Percentiles rank a stretch among this genome's conserved stretches.
These are phyloP conservation scores for Ranitomeya imitator DNA, from an alignment of 2,113 vertebrate species.

Conservation along the genomic window DNA sequence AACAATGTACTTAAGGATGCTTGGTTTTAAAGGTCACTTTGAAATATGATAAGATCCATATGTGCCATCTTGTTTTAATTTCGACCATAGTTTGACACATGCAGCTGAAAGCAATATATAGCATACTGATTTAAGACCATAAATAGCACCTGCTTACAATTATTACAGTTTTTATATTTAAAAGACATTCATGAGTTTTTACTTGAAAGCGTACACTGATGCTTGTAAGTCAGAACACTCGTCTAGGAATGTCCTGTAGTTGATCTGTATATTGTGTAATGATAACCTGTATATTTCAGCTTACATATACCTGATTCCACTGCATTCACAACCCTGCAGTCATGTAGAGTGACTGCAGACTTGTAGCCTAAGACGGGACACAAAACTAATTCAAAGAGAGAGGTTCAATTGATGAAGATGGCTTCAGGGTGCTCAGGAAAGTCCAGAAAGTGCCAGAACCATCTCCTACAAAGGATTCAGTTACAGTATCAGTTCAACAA, in stretches of 20 bases:
- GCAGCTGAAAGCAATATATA: background rate
- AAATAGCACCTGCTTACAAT: background rate
- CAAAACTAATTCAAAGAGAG: no score
- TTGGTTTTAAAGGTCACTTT: background rate
- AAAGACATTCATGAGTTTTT: background rate
- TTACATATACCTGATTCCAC: no score
- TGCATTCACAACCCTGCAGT: no score
- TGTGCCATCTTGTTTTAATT: constrained; percentile 28
- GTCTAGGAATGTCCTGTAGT: background rate
- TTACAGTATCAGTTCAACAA: no score
- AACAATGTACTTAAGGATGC: background rate
- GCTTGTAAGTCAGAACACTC: background rate
- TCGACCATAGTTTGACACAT: constrained; percentile 11
- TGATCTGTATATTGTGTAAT: background rate
- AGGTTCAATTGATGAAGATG: no score
- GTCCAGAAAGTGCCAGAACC: no score
- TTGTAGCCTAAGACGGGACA: no score
- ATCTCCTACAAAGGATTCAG: no score
- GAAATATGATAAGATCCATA: background rate
- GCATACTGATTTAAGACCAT: background rate
- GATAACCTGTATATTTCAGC: background rate
- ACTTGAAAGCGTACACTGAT: background rate
- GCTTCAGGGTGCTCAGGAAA: no score
- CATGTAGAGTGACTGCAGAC: no score
- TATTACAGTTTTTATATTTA: background rate